Base-by-base conservation (phyloP, 2,113 vertebrate species). In the Pedetes capensis region DNA sequence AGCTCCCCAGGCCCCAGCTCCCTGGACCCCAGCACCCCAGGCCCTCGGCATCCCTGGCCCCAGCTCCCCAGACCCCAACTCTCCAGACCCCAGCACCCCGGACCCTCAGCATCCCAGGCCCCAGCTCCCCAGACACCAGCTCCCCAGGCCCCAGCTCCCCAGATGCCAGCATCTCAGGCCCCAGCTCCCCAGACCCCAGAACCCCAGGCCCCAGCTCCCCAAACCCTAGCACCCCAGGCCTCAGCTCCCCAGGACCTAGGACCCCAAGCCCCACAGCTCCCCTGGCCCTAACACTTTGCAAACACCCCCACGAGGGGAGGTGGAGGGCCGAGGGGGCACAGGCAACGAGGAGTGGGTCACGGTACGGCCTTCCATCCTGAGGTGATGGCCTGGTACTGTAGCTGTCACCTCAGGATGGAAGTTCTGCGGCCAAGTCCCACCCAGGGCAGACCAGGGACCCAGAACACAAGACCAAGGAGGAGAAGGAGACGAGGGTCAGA, bases 231-330 rank as follows among this genome's bases (percentile, higher is more conserved):
- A 85, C 22, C 27, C 51, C 16, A 44, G 49, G 68, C 63, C 49
- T 34, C n/a, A 68, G n/a, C 2, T 37, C 44, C 49, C 66, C 34
- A 53, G n/a, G n/a, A n/a, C n/a, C n/a, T n/a, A n/a, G n/a, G n/a
- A n/a, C n/a, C n/a, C n/a, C n/a, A n/a, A n/a, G n/a, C n/a, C n/a
- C n/a, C n/a, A n/a, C n/a, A n/a, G n/a, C n/a, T n/a, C n/a, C n/a
- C n/a, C n/a, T n/a, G 34, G 39, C 53, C 16, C 34, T 47, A 68
- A 47, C 34, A n/a, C n/a, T n/a, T n/a, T n/a, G 0, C 13, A 18
- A 16, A 57, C 0, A 16, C 49, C 69, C 44, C 57, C 0, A 18
- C 0, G 27, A 68, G 66, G 13, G 0, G 27, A 12, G 1, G 5
- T 3, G 10, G 11, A 64, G 39, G 51, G 47, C 1, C 6, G 1